Base-by-base conservation (phyloP, 2,113 vertebrate species). In the Toxostoma redivivum region DNA sequence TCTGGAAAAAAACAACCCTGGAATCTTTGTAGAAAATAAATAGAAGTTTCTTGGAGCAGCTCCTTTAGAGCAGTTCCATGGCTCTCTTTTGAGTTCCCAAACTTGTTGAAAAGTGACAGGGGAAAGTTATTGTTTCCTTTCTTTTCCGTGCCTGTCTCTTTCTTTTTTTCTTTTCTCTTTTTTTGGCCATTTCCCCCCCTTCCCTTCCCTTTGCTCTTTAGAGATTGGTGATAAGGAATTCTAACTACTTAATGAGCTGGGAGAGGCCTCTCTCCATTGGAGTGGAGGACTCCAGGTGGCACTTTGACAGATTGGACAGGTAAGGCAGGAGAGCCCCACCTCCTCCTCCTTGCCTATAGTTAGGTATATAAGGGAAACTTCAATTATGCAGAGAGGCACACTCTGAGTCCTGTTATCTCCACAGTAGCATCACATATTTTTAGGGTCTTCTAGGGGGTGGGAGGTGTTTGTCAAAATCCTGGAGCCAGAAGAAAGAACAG, bases 401-500 rank as follows among this genome's bases (percentile, higher is more conserved):
- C 98, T 98, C 98, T 48, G 97, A 97, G 97, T 98, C 98, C 98
- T 98, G 97, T 98, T 98, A 97, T 98, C 97, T 97, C 97, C 98
- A 93, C 88, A 97, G 97, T 97, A 98, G 97, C 98, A 96, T 97
- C 95, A 72, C 95, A 70, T 97, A 89, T 72, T 98, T 96, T 97
- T 88, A 97, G 97, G 98, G 98, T 98, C 97, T 98, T 98, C 95
- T 96, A 98, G 96, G 98, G 98, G 98, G 97, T 98, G 98, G 98
- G 99, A 98, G 98, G 98, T 98, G 98, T 98, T 98, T 98, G 98
- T 97, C 97, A 98, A 98, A 99, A 99, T 97, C 98, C 99, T 99
- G 99, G 99, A 99, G 98, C 98, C 99, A 98, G 99, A 99, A 98
- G 99, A 99, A 97, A 99, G 99, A 98, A 99, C 99, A 98, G 98